Evolutionary conservation across 2,888 invertebrate species (phyloP).

Genomic region (Apodemia mormo): DNA sequence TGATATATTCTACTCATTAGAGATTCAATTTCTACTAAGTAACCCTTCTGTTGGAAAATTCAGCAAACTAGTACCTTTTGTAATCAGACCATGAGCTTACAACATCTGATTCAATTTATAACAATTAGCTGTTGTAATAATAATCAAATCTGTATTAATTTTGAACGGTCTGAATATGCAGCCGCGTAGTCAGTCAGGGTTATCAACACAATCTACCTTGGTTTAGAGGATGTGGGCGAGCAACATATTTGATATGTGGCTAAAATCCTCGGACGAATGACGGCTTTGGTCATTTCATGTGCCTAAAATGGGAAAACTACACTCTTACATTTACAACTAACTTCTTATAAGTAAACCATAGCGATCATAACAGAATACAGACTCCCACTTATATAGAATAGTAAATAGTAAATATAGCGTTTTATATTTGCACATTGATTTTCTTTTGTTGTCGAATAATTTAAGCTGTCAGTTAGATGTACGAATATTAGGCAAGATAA

Average conservation of each 20-base stretch:
- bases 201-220: slow-evolving; percentile 53
- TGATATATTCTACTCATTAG: too few species aligned
- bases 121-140: slow-evolving; percentile 7
- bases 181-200: slow-evolving; percentile 47
- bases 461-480: too few species aligned
- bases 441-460: not conserved
- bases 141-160: not conserved
- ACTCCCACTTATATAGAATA: slow-evolving; percentile 21
- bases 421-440: not conserved
- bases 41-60: not conserved
- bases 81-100: not conserved
- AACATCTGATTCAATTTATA: not conserved
- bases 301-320: slow-evolving; percentile 59
- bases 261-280: slow-evolving; percentile 39
- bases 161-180: slow-evolving; percentile 39
- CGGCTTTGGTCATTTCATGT: slow-evolving; percentile 57
- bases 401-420: too few species aligned
- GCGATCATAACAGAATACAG: slow-evolving; percentile 19
- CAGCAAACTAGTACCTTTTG: too few species aligned
- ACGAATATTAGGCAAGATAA: too few species aligned
- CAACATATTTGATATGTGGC: slow-evolving; percentile 47
- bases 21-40: not conserved
- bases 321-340: slow-evolving; percentile 36
- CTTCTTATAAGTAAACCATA: not conserved
- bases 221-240: slow-evolving; percentile 63